Percentiles rank a stretch among this genome's conserved stretches.
Evolutionary conservation across 2,113 vertebrate genomes (phyloP).

Genomic region (Galemys pyrenaicus): DNA sequence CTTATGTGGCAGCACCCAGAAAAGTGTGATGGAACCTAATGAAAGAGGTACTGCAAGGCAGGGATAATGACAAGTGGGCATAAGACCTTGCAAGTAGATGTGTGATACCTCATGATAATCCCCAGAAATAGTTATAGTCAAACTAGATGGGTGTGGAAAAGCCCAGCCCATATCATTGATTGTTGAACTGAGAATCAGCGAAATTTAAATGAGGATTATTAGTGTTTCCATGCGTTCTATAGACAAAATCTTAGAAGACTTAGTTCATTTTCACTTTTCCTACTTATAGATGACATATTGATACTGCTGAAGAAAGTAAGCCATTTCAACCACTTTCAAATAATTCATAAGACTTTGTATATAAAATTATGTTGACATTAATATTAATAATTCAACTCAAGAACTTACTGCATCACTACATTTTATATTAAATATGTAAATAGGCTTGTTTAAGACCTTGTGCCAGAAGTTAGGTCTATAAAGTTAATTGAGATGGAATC

Average conservation of each 20-base stretch:
- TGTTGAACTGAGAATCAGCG: background rate
- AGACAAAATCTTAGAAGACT: background rate
- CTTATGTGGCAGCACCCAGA: background rate
- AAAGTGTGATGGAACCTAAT: background rate
- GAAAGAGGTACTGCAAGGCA: background rate
- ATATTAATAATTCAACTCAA: conserved; percentile 4
- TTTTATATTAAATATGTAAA: background rate
- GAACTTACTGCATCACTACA: background rate
- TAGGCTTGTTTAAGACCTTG: background rate
- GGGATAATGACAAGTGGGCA: background rate
- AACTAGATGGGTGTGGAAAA: background rate
- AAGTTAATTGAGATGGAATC: background rate
- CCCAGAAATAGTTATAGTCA: background rate
- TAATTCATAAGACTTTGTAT: conserved; percentile 11
- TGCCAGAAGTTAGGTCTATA: background rate
- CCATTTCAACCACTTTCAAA: conserved; percentile 15
- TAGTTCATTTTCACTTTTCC: background rate
- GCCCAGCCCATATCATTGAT: background rate
- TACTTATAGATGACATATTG: background rate
- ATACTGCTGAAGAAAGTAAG: background rate
- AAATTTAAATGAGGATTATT: background rate
- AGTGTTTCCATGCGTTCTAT: background rate
- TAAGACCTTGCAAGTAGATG: background rate
- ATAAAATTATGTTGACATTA: conserved; percentile 3
- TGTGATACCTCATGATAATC: background rate